These are phyloP conservation scores for Stenodera caucasica DNA, from an alignment of 2,888 invertebrate species.

Conservation along the genomic window DNA sequence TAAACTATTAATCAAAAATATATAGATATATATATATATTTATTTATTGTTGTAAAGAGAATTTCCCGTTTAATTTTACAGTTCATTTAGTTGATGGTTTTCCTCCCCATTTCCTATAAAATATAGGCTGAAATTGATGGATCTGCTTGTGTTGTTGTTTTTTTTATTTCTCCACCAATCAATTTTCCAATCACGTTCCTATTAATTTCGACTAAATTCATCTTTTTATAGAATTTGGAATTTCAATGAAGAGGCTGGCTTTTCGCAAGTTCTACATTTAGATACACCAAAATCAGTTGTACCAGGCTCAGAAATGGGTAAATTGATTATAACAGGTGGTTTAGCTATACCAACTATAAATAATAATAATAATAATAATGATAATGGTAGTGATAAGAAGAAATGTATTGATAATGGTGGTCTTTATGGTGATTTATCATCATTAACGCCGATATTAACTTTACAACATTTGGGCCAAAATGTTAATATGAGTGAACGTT, in stretches of 20 bases:
- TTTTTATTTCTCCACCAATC: neutral
- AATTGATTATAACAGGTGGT: slow-evolving; percentile 65
- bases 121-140: neutral
- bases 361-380: slow-evolving; percentile 8
- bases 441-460: slow-evolving; percentile 62
- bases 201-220: neutral
- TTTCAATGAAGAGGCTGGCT: slow-evolving; percentile 71
- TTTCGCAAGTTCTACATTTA: slow-evolving; percentile 68
- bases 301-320: slow-evolving; percentile 67
- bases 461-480: slow-evolving; percentile 55
- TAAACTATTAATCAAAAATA: slow-evolving; percentile 14
- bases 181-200: neutral
- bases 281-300: slow-evolving; percentile 67
- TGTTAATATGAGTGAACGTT: slow-evolving; percentile 59
- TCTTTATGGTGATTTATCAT: slow-evolving; percentile 60
- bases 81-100: slow-evolving; percentile 18
- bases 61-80: slow-evolving; percentile 23
- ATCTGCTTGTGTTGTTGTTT: too few species aligned
- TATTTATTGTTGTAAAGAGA: slow-evolving; percentile 5
- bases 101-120: neutral
- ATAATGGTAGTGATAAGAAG: neutral
- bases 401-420: slow-evolving; percentile 37
- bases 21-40: neutral
- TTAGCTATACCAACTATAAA: slow-evolving; percentile 59
- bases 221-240: slow-evolving; percentile 64